phyloP scores from a whole-genome alignment of 2,113 vertebrate species.

The Colistium nudipinnis region DNA sequence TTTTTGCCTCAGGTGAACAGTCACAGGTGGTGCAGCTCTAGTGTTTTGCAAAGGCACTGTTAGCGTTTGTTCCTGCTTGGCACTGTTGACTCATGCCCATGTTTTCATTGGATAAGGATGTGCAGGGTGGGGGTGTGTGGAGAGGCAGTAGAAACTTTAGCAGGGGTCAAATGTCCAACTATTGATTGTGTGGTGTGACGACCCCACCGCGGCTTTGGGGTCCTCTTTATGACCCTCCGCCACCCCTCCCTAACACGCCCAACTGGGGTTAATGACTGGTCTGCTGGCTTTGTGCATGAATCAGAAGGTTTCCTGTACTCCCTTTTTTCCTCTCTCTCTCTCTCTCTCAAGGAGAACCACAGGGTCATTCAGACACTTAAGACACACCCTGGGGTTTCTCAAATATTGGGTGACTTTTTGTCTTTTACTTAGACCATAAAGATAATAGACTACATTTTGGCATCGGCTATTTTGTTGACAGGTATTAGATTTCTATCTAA shows the following conservation, averaged over 20 bases:
- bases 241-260: slow-evolving; percentile 45
- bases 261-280: slow-evolving; percentile 66
- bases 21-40: slow-evolving; percentile 58
- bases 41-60: slow-evolving; percentile 40
- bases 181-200: slow-evolving; percentile 71
- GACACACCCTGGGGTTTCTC: slow-evolving; percentile 40
- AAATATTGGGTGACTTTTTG: slow-evolving; percentile 10
- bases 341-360: slow-evolving; percentile 18
- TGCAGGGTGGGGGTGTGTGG: slow-evolving; percentile 7
- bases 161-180: slow-evolving; percentile 71
- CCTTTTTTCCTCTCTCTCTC: slow-evolving; percentile 5
- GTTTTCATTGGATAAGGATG: slow-evolving; percentile 63
- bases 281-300: slow-evolving; percentile 57
- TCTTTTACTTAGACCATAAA: slow-evolving; percentile 16
- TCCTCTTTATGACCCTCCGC: slow-evolving; percentile 60
- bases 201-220: slow-evolving; percentile 48
- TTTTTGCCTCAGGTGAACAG: slow-evolving; percentile 66
- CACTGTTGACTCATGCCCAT: slow-evolving; percentile 46
- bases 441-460: slow-evolving; percentile 18
- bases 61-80: slow-evolving; percentile 32
- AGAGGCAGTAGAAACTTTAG: slow-evolving; percentile 47
- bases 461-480: neutral
- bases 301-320: slow-evolving; percentile 54
- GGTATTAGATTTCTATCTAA: slow-evolving; percentile 16
- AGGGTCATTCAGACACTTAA: slow-evolving; percentile 13